A percentile compares a stretch with the other conserved stretches of the same genome.
These are phyloP conservation scores for Epistrophella euchroma DNA, from an alignment of 2,888 invertebrate genomes.

Conservation along the genomic window DNA sequence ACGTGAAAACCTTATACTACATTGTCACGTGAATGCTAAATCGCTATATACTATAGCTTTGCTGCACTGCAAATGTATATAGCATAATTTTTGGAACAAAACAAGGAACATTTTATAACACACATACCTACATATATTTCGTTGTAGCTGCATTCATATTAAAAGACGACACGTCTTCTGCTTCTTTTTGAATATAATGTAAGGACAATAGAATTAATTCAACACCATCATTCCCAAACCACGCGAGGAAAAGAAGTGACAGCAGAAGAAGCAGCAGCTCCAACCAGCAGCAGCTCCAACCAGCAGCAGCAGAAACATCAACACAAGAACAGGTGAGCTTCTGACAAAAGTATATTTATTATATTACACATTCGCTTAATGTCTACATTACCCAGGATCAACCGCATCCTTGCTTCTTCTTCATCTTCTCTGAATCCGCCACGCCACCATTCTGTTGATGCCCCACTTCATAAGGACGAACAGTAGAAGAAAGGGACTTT, in stretches of 20 bases:
- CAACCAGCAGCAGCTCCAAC: constrained; percentile 8
- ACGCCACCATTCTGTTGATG: neutral
- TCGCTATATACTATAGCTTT: neutral
- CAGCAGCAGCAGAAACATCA: neutral
- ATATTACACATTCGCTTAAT: constrained; percentile 72
- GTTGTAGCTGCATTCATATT: constrained; percentile 15
- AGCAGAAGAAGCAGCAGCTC: constrained; percentile 3
- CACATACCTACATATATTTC: neutral
- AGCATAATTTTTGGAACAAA: constrained; percentile 40
- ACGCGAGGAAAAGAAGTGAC: constrained; percentile 15
- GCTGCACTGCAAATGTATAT: constrained; percentile 10
- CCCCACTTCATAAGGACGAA: constrained; percentile 18
- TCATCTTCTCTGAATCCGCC: neutral
- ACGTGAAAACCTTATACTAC: constrained; percentile 48
- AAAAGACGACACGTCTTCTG: constrained; percentile 34
- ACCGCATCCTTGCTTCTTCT: constrained; percentile 34
- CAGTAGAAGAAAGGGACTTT: neutral
- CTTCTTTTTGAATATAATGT: neutral
- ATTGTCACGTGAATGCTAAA: constrained; percentile 47
- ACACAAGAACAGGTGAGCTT: constrained; percentile 44
- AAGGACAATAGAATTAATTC: constrained; percentile 54
- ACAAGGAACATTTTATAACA: constrained; percentile 31
- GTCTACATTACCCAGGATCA: constrained; percentile 68
- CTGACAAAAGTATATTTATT: constrained; percentile 59
- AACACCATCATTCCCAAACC: constrained; percentile 11